Base-by-base conservation (phyloP, 2,888 invertebrate species). In the Xestia sexstrigata region DNA sequence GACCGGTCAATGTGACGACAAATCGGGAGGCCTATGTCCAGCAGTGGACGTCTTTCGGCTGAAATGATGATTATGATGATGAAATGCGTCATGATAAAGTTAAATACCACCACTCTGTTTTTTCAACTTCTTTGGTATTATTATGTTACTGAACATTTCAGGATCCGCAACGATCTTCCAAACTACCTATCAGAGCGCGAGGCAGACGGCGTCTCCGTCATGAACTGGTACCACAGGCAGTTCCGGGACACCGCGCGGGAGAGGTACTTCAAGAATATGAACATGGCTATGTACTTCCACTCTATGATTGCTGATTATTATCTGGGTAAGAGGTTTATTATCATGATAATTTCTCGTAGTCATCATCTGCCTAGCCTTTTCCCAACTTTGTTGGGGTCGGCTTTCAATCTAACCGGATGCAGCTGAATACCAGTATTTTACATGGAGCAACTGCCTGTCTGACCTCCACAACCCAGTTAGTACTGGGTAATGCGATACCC, bases 141-240 rank as follows among this genome's bases (percentile, higher is more conserved):
- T 26, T 26, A 11, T 58, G 26, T 26, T 17, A 23, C 11, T 11
- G 11, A 23, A 8, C 15, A 17, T 87, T 87, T 0, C 88, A 97
- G 99, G 90, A 99, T 99, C 81, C 97, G 99, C 62, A 99, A 99
- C 93, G 99, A 99, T 96, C 97, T 99, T 47, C 99, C 99, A 0
- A 99, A 99, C 94, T 99, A 99, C 93, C 95, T 99, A 71, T 99
- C 99, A 4, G 99, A 99, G 94, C 97, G 99, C 9, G 99, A 99
- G 92, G 99, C 99, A 0, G 99, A 99, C 90, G 99, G 99, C 0
- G 99, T 99, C 0, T 99, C 98, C 89, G 99, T 99, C 2, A 98
- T 99, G 97, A 99, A 99, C 95, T 99, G 99, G 99, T 99, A 99
- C 93, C 99, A 99, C 93, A 97, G 99, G 74, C 99, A 99, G 95